Evolutionary conservation across 2,888 invertebrate species (phyloP), one percentile per base, ranked within the genome.

Genomic region (Apamea epomidion): DNA sequence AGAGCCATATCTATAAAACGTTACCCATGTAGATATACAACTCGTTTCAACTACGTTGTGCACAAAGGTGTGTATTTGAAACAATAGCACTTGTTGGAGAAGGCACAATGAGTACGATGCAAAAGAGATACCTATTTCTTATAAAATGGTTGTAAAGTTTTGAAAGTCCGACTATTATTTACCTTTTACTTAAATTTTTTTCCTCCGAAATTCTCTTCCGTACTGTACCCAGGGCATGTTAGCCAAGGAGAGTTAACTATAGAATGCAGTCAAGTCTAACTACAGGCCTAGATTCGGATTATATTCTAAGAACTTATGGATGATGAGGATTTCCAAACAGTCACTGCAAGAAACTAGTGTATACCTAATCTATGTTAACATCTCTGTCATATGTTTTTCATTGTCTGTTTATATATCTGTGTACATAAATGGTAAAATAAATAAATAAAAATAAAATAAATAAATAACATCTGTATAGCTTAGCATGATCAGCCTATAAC

Each of bases 61-160:
- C 42, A 62, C 37, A 54, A 83, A 67, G 51, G 45, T 37, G 60
- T 42, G 58, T 42, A 70, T 64, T 65, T 80, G 21, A 60, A 83
- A 82, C 74, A 80, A 80, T 85, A 62, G 60, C 60, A 67, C 54
- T 67, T 74, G 82, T 45, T 64, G 60, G 45, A 79, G 67, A 42
- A 48, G n/a, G n/a, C 1, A 32, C 64, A 62, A 42, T 71, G 74
- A 80, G 29, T 58, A 80, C 8, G 10, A 62, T 29, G 60, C 29
- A 45, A 60, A 60, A 69, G 58, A 51, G 16, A 60, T 25, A 64
- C 7, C 8, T 69, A 18, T 21, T 64, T 67, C 25, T 0, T 68
- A 51, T 16, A 37, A 51, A 54, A 62, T 16, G 25, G 16, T 25
- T 10, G 16, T 71, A n/a, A 18, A 45, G 42, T 25, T 76, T 42